Percentiles rank a stretch among this genome's conserved stretches.
Conservation (phyloP, 2,888 invertebrate species). For the Argyresthia albistria region DNA sequence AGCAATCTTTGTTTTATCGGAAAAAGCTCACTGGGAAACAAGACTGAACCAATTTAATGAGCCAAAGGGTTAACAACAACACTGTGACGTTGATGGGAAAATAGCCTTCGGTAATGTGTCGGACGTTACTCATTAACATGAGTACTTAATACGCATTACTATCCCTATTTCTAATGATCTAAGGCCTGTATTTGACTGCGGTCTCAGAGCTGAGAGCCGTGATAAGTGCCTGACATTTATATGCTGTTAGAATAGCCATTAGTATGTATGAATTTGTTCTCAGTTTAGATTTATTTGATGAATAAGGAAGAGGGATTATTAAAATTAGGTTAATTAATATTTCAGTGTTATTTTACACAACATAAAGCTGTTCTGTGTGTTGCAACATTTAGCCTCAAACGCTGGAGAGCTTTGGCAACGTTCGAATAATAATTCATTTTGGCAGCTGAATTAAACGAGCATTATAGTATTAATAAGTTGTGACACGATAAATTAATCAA, state of each 20-base stretch:
- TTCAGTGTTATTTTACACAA: slow-evolving; percentile 10
- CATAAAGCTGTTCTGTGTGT: slow-evolving; percentile 10
- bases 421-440: slow-evolving; percentile 24
- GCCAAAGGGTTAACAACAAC: slow-evolving; percentile 34
- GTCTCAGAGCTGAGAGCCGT: no score
- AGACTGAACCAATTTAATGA: slow-evolving; percentile 59
- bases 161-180: no score
- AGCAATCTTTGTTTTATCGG: slow-evolving; percentile 60
- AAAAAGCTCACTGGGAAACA: slow-evolving; percentile 51
- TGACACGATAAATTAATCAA: neutral
- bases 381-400: slow-evolving; percentile 21
- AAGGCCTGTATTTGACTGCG: no score
- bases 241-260: no score
- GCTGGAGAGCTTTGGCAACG: slow-evolving; percentile 31
- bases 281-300: no score
- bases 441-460: slow-evolving; percentile 18
- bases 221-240: no score
- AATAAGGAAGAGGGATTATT: neutral
- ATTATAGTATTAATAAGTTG: slow-evolving; percentile 9
- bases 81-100: slow-evolving; percentile 14
- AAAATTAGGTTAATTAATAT: slow-evolving; percentile 1
- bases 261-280: no score
- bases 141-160: no score
- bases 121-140: neutral
- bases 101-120: slow-evolving; percentile 6